phyloP scores from a whole-genome alignment of 2,113 vertebrate genomes.

The Pomatorhinus ruficollis region DNA sequence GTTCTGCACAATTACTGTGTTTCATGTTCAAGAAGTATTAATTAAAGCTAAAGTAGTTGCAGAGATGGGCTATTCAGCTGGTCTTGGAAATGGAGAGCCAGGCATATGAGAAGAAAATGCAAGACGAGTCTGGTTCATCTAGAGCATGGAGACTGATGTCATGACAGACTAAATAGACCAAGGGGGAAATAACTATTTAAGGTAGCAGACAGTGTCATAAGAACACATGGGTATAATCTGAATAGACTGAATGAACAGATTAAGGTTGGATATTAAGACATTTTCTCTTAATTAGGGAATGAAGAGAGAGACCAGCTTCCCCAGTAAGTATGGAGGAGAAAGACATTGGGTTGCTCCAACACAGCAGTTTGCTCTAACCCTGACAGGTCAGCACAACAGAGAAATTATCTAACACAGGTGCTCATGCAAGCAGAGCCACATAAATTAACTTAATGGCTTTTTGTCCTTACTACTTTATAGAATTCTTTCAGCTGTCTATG shows the following conservation, averaged over 20 bases:
- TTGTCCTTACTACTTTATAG: not conserved
- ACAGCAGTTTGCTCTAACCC: not conserved
- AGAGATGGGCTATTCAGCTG: not conserved
- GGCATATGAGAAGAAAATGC: not conserved
- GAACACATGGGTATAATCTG: not conserved
- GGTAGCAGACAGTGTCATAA: not conserved
- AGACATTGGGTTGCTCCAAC: not conserved
- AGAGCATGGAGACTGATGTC: not conserved
- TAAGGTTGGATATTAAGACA: not conserved
- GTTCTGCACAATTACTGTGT: not conserved
- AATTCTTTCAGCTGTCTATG: not conserved
- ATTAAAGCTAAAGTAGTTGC: not conserved
- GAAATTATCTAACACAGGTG: not conserved
- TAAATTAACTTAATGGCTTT: not conserved
- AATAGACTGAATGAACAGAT: not conserved
- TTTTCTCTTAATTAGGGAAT: not conserved
- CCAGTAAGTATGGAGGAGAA: not conserved
- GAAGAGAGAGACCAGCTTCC: not conserved
- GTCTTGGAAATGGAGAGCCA: not conserved
- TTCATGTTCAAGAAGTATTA: not conserved
- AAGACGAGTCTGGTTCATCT: not conserved
- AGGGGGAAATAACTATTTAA: not conserved
- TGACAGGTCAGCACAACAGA: not conserved
- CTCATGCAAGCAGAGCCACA: not conserved
- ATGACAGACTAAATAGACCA: not conserved